These are phyloP conservation scores for Polydrusus pterygomalis DNA, from an alignment of 2,888 invertebrate genomes.

Conservation along the genomic window DNA sequence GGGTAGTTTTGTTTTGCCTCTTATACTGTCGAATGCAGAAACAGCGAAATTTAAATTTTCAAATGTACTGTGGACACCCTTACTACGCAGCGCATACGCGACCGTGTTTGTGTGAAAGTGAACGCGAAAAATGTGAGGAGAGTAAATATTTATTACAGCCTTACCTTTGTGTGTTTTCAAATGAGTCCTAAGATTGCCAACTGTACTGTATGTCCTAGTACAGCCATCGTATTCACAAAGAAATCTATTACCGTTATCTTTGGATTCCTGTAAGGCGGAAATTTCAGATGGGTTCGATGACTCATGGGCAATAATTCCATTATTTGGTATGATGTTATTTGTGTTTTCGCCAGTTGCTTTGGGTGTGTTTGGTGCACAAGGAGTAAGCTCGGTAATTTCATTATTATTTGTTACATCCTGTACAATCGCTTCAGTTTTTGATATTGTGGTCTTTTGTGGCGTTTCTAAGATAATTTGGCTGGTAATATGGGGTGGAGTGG, in stretches of 20 bases:
- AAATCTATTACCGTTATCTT: slow-evolving; percentile 81
- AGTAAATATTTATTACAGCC: background rate
- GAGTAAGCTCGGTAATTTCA: background rate
- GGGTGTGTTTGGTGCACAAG: background rate
- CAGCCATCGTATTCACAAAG: slow-evolving; percentile 93
- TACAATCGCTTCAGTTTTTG: background rate
- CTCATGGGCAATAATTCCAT: too few relatives aligned
- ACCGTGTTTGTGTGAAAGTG: too few relatives aligned
- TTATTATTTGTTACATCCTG: slow-evolving; percentile 6
- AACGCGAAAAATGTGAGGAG: too few relatives aligned
- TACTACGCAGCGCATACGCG: too few relatives aligned
- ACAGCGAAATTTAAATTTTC: too few relatives aligned
- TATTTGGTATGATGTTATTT: too few relatives aligned
- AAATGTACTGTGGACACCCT: too few relatives aligned
- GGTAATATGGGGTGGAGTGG: background rate
- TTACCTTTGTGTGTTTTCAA: slow-evolving; percentile 96
- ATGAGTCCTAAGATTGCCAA: slow-evolving; percentile 95
- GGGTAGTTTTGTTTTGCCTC: too few relatives aligned
- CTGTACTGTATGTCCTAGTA: slow-evolving; percentile 91
- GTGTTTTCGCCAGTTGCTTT: too few relatives aligned
- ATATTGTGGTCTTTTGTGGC: background rate
- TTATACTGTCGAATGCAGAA: too few relatives aligned
- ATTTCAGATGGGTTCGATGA: background rate
- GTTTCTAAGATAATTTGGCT: slow-evolving; percentile 1
- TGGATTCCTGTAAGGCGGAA: slow-evolving; percentile 58